Evolutionary conservation across 2,797 vertebrate genomes (phyloP), one percentile per base, ranked within the genome.

Genomic region (Sebastes elongatus): DNA sequence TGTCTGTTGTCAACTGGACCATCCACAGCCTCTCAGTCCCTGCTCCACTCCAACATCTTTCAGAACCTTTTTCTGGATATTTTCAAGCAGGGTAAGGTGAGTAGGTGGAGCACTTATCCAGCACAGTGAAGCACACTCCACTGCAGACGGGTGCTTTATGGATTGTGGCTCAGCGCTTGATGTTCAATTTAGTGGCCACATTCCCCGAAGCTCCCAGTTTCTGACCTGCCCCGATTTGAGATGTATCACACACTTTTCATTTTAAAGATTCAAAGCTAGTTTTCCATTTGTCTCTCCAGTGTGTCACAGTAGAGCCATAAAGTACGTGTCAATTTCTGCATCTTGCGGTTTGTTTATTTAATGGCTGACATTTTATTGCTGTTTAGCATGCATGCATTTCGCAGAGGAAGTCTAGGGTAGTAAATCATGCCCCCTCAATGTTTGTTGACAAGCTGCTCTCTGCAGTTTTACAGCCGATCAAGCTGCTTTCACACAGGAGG

Each of bases 81-180:
- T 62, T 72, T 89, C 74, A 35, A 35, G 73, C 66, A 65, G 7
- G 70, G 5, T 10, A 27, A 71, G 35, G 61, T 70, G 79, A 89
- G 69, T 66, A 76, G 77, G 77, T 70, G 71, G 72, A 65, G 76
- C 68, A 84, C 71, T 85, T 68, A 71, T 14, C 76, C 76, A 59
- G 57, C 14, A 2, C 66, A 35, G 56, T 84, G 70, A 80, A 83
- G 83, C 61, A 77, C 84, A 74, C 82, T 89, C 59, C 38, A 55
- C 86, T 57, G 56, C 69, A 83, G 78, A 78, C 38, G 35, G 71
- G 28, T 42, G 20, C 80, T 80, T 86, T 70, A 74, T 60, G 76
- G 65, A 88, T 74, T 74, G 80, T 57, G 52, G 55, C 76, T 86
- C 52, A 35, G 46, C 82, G 71, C 61, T 85, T 71, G 65, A 75